Percentiles rank a stretch among this genome's conserved stretches.
Conservation (phyloP, 2,888 invertebrate genomes). For the Hemaris fuciformis region DNA sequence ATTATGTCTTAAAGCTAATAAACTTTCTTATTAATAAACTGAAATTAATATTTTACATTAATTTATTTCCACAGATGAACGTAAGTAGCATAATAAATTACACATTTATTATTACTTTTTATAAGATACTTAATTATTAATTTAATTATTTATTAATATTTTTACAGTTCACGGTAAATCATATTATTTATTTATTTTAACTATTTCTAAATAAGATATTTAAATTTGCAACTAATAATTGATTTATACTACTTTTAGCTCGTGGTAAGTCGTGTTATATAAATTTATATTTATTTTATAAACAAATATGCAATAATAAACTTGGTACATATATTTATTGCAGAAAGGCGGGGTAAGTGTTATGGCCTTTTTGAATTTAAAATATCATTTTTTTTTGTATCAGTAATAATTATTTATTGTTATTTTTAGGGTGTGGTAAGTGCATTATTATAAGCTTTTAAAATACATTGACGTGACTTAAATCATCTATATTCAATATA, state of each 20-base stretch:
- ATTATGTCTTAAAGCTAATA: background rate
- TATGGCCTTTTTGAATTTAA: background rate
- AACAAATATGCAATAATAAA: background rate
- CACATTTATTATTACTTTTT: background rate
- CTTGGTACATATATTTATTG: background rate
- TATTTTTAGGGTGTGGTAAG: background rate
- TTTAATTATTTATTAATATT: background rate
- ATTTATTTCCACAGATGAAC: background rate
- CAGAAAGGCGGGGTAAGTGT: conserved; percentile 1
- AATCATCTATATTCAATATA: background rate
- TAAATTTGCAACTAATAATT: background rate
- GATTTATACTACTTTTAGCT: background rate
- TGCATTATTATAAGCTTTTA: background rate
- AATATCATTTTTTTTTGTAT: background rate
- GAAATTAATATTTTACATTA: background rate
- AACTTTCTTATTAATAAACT: background rate
- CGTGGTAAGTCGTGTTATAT: background rate
- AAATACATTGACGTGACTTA: background rate
- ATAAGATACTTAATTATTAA: background rate
- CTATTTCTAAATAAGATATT: background rate
- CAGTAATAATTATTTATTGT: background rate
- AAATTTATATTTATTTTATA: no score
- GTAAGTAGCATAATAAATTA: background rate
- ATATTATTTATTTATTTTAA: background rate
- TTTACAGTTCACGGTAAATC: background rate